Conservation (phyloP, 2,888 invertebrate species). For the Acanthacorydalis orientalis region DNA sequence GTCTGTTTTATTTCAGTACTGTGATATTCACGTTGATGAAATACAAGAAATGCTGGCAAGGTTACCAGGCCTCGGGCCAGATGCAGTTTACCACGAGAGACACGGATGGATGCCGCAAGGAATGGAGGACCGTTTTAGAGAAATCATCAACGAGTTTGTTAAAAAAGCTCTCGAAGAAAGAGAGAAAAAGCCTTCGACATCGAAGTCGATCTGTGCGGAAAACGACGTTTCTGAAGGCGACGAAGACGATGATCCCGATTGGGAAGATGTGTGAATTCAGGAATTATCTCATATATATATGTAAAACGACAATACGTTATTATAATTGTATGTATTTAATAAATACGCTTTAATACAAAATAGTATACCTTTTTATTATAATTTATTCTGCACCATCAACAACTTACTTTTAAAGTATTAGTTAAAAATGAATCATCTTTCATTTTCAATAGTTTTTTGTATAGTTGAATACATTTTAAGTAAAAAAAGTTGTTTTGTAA, state of each 20-base stretch:
- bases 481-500: too few relatives aligned
- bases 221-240: conserved; percentile 7
- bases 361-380: background rate
- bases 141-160: conserved; percentile 51
- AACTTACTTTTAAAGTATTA: background rate
- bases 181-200: conserved; percentile 14
- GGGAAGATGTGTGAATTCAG: conserved; percentile 3
- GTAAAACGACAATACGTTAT: background rate
- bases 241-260: conserved; percentile 6
- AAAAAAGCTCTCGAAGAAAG: conserved; percentile 29
- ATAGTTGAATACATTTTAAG: too few relatives aligned
- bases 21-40: conserved; percentile 63
- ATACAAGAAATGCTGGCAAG: conserved; percentile 58
- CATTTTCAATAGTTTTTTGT: too few relatives aligned
- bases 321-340: background rate
- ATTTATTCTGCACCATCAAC: background rate
- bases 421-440: too few relatives aligned
- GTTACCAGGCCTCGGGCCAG: conserved; percentile 40
- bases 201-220: conserved; percentile 8
- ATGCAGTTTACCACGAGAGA: conserved; percentile 48
- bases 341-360: background rate
- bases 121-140: conserved; percentile 51
- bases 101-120: conserved; percentile 64
- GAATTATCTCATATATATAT: background rate
- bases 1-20: conserved; percentile 35